Conservation (phyloP, 1,140 invertebrate genomes). For the Oreohelix idahoensis region DNA sequence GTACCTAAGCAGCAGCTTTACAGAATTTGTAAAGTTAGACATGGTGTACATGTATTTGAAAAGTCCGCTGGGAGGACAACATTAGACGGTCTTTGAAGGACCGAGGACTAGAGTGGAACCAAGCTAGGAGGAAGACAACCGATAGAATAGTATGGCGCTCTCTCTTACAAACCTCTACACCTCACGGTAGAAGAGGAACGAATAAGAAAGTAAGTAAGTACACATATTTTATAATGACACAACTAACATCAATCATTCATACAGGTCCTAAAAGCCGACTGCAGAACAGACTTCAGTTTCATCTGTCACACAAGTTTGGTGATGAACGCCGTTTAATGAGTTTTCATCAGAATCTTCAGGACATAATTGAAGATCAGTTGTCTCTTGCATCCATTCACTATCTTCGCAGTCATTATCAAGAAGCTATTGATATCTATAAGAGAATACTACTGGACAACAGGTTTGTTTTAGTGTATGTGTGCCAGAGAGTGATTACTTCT, state of each 20-base stretch:
- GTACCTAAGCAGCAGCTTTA: too few species aligned
- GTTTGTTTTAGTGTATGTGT: slow-evolving; percentile 71
- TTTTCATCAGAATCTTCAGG: slow-evolving; percentile 87
- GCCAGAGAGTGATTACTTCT: too few species aligned
- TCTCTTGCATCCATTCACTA: slow-evolving; percentile 97
- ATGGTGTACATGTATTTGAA: too few species aligned
- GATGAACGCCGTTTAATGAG: slow-evolving; percentile 89
- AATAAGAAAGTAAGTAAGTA: too few species aligned
- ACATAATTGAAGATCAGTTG: slow-evolving; percentile 94
- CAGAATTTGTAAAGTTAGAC: too few species aligned
- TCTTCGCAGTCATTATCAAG: slow-evolving; percentile 94
- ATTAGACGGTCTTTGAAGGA: too few species aligned
- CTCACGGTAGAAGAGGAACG: too few species aligned
- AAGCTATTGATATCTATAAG: slow-evolving; percentile 99
- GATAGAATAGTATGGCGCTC: too few species aligned
- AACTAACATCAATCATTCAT: slow-evolving; percentile 6
- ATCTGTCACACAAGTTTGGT: slow-evolving; percentile 93
- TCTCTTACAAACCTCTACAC: too few species aligned
- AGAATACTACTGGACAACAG: slow-evolving; percentile 91
- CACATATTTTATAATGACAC: not conserved
- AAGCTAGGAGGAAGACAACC: too few species aligned
- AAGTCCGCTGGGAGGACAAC: too few species aligned
- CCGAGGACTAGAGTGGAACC: too few species aligned
- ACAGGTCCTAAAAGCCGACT: slow-evolving; percentile 71
- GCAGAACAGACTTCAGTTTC: slow-evolving; percentile 88